A percentile compares a stretch with the other conserved stretches of the same genome.
Conservation (phyloP, 2,888 invertebrate genomes). For the Argyresthia goedartella region DNA sequence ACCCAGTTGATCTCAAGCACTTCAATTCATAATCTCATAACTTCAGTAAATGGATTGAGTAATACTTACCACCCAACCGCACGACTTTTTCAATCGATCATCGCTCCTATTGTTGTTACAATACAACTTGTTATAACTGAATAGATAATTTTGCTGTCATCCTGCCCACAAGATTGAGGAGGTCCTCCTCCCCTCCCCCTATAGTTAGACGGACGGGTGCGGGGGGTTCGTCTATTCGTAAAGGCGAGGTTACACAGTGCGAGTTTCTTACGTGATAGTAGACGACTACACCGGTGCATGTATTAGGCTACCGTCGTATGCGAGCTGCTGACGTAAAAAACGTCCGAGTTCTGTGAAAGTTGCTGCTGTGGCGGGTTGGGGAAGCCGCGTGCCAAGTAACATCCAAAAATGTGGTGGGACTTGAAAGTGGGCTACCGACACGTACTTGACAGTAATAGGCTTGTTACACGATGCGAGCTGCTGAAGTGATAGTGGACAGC, state of each 20-base stretch:
- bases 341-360: no score
- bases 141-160: background rate
- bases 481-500: no score
- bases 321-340: no score
- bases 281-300: no score
- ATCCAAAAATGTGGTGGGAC: no score
- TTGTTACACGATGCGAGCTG: no score
- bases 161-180: slow-evolving; percentile 13
- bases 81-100: slow-evolving; percentile 40
- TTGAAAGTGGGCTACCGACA: no score
- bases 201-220: slow-evolving; percentile 27
- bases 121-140: background rate
- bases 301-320: no score
- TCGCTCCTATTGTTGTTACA: slow-evolving; percentile 8
- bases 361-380: no score
- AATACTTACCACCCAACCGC: slow-evolving; percentile 23
- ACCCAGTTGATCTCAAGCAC: slow-evolving; percentile 66
- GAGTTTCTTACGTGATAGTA: no score
- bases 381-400: no score
- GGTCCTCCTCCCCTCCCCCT: slow-evolving; percentile 22
- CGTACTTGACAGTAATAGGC: no score
- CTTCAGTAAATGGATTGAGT: slow-evolving; percentile 57
- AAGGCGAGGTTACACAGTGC: background rate
- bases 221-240: background rate
- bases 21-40: slow-evolving; percentile 65